Conservation (phyloP, 2,888 invertebrate genomes). For the Cryptops parisi region DNA sequence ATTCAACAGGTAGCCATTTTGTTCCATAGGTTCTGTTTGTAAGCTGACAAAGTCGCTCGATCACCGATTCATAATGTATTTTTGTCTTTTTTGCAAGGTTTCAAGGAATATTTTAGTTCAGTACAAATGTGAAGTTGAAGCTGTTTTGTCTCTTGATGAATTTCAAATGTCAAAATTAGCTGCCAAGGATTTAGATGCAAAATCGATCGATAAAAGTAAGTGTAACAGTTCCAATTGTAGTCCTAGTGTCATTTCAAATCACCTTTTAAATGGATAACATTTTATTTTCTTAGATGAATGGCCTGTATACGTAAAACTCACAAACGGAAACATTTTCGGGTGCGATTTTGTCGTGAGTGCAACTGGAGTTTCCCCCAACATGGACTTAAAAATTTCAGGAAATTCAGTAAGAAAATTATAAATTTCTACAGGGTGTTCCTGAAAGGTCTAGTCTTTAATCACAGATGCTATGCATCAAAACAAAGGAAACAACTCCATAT, state of each 20-base stretch:
- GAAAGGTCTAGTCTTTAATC: no score
- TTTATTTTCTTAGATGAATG: constrained; percentile 30
- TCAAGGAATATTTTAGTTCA: constrained; percentile 5
- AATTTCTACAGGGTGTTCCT: neutral
- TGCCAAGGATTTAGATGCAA: constrained; percentile 20
- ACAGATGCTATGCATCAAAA: no score
- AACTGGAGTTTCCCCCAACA: constrained; percentile 60
- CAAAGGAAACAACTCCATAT: no score
- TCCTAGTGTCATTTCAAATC: no score
- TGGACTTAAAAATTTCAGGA: constrained; percentile 23
- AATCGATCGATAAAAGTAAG: neutral
- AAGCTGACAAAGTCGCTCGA: neutral
- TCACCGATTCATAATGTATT: no score
- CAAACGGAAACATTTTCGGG: constrained; percentile 51
- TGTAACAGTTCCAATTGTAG: no score
- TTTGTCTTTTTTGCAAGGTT: neutral
- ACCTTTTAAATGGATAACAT: no score
- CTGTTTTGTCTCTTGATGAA: constrained; percentile 26
- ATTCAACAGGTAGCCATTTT: no score
- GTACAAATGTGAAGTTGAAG: neutral
- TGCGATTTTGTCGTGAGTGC: constrained; percentile 92
- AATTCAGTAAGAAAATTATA: constrained; percentile 18
- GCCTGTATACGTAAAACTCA: constrained; percentile 56
- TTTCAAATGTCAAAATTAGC: constrained; percentile 20
- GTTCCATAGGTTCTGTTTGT: constrained; percentile 4